These are phyloP conservation scores for Melanaphis sacchari DNA, from an alignment of 1,140 invertebrate species.

Conservation along the genomic window DNA sequence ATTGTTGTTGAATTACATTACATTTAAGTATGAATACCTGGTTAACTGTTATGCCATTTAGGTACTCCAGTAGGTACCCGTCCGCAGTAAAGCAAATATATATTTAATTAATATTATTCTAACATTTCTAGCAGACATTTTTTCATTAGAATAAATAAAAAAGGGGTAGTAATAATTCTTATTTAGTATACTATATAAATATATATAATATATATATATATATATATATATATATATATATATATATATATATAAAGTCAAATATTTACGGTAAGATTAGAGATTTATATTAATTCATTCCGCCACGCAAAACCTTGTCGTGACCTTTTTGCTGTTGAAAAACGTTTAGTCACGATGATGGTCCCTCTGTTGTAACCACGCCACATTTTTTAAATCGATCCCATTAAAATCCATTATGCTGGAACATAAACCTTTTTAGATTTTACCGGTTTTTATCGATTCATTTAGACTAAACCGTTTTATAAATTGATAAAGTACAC, in stretches of 20 bases:
- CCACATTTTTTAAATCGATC: not conserved
- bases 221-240: too few relatives aligned
- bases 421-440: not conserved
- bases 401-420: conserved; percentile 28
- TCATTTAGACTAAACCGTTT: not conserved
- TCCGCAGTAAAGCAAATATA: not conserved
- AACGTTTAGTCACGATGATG: conserved; percentile 19
- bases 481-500: not conserved
- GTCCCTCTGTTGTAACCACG: not conserved
- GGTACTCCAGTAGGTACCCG: too few relatives aligned
- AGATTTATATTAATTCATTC: conserved; percentile 13
- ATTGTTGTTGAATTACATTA: too few relatives aligned
- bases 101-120: not conserved
- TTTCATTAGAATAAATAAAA: not conserved
- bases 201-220: too few relatives aligned
- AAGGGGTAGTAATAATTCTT: not conserved
- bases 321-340: conserved; percentile 6
- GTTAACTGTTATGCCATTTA: too few relatives aligned
- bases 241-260: not conserved
- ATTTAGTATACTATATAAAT: not conserved
- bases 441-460: conserved; percentile 23
- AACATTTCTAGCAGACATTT: not conserved
- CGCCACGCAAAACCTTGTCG: not conserved
- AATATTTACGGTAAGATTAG: not conserved
- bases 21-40: too few relatives aligned